A percentile compares a stretch with the other conserved stretches of the same genome.
These are phyloP conservation scores for Spinus olivaceus DNA, from an alignment of 2,797 vertebrate species.

Conservation along the genomic window DNA sequence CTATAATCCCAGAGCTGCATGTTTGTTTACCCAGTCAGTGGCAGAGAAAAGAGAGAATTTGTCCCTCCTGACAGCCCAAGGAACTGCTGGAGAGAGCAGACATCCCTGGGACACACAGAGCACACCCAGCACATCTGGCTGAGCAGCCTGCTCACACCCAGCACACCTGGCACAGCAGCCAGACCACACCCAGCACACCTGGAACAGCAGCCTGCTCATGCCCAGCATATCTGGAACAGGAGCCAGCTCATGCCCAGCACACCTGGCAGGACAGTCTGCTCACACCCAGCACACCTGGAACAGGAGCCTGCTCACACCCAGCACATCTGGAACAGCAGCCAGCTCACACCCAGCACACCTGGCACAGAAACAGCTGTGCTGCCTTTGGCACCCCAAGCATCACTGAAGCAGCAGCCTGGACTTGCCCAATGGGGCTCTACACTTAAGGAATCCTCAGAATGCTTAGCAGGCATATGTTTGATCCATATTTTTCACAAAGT, in stretches of 20 bases:
- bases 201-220: background rate
- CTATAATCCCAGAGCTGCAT: background rate
- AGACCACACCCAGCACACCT: background rate
- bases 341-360: background rate
- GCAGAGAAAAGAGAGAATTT: background rate
- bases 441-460: background rate
- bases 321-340: too few species aligned
- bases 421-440: rapidly evolving
- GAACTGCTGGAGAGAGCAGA: background rate
- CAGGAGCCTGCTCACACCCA: background rate
- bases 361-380: background rate
- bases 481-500: background rate
- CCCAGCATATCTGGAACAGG: background rate
- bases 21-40: background rate
- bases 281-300: background rate
- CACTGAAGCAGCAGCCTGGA: background rate
- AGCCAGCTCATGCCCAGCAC: background rate
- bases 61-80: background rate
- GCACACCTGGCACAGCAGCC: background rate
- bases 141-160: too few species aligned
- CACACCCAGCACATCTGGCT: too few species aligned
- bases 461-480: background rate
- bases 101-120: background rate
- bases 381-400: background rate
- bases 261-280: background rate